Evolutionary conservation across 2,797 vertebrate species (phyloP).

Genomic region (Threskiornis aethiopicus): DNA sequence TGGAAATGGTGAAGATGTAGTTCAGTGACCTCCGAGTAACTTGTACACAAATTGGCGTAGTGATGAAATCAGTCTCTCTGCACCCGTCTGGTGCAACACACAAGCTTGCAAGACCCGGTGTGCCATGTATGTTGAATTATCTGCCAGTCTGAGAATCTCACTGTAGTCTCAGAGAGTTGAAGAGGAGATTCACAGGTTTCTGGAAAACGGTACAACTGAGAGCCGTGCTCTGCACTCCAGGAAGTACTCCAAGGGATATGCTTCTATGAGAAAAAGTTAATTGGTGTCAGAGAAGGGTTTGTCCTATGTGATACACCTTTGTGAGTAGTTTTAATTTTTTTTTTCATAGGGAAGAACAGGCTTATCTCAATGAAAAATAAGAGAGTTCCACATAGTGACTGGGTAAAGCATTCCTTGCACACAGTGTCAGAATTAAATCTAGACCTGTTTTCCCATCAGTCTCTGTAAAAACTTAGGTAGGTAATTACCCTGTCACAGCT

Average conservation of each 20-base stretch:
- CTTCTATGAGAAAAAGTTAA: neutral
- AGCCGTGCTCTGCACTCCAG: neutral
- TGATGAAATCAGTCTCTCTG: neutral
- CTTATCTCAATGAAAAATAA: neutral
- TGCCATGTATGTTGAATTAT: neutral
- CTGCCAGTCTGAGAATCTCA: neutral
- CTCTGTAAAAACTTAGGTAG: neutral
- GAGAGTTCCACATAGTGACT: neutral
- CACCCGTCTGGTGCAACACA: neutral
- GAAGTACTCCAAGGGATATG: neutral
- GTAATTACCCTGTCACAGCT: neutral
- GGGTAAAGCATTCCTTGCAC: neutral
- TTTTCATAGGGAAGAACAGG: neutral
- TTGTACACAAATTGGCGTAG: neutral
- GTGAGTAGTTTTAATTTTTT: neutral
- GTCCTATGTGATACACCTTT: neutral
- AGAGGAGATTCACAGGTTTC: neutral
- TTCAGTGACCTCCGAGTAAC: neutral
- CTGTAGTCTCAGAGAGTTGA: neutral
- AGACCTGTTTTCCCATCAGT: neutral
- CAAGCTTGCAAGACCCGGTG: fast-evolving
- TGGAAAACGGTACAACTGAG: neutral
- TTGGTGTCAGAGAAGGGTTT: neutral
- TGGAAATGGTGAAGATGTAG: neutral
- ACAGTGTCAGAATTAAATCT: neutral